Evolutionary conservation across 2,888 invertebrate genomes (phyloP).

Genomic region (Trissonchulus sp.): DNA sequence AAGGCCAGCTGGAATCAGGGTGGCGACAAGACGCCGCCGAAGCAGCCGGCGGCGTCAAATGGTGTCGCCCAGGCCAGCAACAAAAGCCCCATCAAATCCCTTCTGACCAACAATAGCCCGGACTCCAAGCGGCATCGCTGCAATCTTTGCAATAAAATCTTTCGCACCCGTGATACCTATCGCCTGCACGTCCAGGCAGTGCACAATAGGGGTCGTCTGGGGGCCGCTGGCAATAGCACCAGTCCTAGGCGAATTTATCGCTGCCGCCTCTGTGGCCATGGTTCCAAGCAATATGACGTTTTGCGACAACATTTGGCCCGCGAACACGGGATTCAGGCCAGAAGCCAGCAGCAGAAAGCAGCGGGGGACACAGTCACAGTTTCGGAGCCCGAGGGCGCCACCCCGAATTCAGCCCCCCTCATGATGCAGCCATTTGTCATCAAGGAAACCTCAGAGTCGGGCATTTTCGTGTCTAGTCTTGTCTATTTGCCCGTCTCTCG

Average conservation of each 20-base stretch:
- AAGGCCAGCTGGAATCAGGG: too few species aligned
- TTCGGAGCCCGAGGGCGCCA: not conserved
- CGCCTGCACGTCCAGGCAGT: constrained; percentile 49
- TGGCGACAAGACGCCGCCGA: too few species aligned
- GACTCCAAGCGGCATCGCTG: constrained; percentile 36
- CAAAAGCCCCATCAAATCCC: not conserved
- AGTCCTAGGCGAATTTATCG: not conserved
- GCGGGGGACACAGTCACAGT: not conserved
- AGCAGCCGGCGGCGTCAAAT: too few species aligned
- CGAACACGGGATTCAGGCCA: not conserved
- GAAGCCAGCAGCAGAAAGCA: not conserved
- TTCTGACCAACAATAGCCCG: not conserved
- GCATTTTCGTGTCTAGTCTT: constrained; percentile 78
- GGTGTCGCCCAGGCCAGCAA: not conserved
- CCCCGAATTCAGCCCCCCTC: not conserved
- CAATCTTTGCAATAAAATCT: constrained; percentile 48
- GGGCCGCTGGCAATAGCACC: not conserved
- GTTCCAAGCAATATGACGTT: not conserved
- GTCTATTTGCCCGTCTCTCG: constrained; percentile 77
- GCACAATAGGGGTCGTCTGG: constrained; percentile 41
- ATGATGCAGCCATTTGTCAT: constrained; percentile 78
- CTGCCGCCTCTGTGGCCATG: constrained; percentile 11
- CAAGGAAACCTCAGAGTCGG: constrained; percentile 40
- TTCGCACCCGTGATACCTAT: constrained; percentile 49
- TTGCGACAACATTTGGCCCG: not conserved